Conservation (phyloP, 2,113 vertebrate species). For the Myrmophylax atrothorax region DNA sequence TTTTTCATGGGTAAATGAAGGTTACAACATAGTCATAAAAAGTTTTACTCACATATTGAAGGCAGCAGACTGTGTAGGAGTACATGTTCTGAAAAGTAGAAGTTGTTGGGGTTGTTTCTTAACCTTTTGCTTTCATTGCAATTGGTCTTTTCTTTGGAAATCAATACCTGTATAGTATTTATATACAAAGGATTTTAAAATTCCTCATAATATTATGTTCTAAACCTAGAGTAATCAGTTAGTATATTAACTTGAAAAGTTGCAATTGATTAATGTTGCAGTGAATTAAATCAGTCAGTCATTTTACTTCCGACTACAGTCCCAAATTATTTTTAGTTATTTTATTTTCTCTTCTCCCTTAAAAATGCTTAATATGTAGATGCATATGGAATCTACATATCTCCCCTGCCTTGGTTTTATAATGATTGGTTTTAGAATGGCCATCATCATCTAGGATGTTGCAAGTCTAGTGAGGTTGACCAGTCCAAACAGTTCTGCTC, state of each 20-base stretch:
- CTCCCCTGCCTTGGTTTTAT: background rate
- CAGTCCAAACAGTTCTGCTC: accelerated
- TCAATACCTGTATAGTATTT: background rate
- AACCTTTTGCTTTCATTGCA: background rate
- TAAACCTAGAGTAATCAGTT: background rate
- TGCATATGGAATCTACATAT: background rate
- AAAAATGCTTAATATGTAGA: background rate
- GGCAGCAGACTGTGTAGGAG: background rate
- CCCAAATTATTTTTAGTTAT: background rate
- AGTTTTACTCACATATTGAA: background rate
- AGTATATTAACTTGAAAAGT: background rate
- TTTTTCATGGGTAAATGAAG: background rate
- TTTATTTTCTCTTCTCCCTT: background rate
- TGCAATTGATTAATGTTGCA: background rate
- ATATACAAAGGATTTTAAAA: background rate
- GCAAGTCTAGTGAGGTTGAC: background rate
- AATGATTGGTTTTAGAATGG: background rate
- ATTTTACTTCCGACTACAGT: background rate
- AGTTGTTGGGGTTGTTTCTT: background rate
- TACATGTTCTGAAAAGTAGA: background rate
- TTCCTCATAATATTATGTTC: background rate
- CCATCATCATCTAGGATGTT: background rate
- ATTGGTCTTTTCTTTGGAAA: background rate
- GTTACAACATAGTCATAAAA: background rate
- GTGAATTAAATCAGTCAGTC: background rate